Evolutionary conservation across 2,888 invertebrate genomes (phyloP).

Genomic region (Teleogryllus oceanicus): DNA sequence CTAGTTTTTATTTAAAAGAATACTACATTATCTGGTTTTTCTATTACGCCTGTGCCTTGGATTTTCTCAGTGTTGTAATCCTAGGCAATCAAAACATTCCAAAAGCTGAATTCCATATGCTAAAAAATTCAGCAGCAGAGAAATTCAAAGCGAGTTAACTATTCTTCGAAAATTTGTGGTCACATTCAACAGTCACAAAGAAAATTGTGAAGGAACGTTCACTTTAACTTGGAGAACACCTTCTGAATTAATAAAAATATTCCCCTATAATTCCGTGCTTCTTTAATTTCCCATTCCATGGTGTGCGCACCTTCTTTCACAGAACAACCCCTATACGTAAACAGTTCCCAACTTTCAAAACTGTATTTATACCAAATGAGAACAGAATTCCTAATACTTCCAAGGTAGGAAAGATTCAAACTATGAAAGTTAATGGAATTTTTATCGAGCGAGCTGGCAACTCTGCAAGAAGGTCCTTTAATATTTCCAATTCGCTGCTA

Average conservation of each 20-base stretch:
- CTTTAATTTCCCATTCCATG: background rate
- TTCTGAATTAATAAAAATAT: slow-evolving; percentile 7
- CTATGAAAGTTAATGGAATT: slow-evolving; percentile 18
- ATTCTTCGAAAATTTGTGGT: too few species aligned
- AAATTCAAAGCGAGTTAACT: too few species aligned
- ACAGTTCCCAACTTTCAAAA: slow-evolving; percentile 2
- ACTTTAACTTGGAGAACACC: background rate
- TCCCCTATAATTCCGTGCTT: background rate
- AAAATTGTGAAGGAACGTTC: background rate
- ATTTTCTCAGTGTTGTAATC: too few species aligned
- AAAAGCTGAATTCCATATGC: background rate
- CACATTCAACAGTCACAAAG: background rate
- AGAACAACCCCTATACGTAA: background rate
- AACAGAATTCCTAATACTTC: background rate
- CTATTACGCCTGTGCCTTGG: background rate
- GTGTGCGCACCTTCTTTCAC: background rate
- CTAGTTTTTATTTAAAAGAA: too few species aligned
- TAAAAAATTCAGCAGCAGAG: too few species aligned
- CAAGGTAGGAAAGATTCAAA: background rate
- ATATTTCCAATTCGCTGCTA: slow-evolving; percentile 10
- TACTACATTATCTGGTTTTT: too few species aligned
- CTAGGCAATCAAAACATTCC: background rate
- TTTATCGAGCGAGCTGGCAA: slow-evolving; percentile 1
- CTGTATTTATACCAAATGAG: background rate
- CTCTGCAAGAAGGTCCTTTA: background rate